A percentile compares a stretch with the other conserved stretches of the same genome.
These are phyloP conservation scores for Cichlasoma orientale DNA, from an alignment of 2,797 vertebrate species.

Conservation along the genomic window DNA sequence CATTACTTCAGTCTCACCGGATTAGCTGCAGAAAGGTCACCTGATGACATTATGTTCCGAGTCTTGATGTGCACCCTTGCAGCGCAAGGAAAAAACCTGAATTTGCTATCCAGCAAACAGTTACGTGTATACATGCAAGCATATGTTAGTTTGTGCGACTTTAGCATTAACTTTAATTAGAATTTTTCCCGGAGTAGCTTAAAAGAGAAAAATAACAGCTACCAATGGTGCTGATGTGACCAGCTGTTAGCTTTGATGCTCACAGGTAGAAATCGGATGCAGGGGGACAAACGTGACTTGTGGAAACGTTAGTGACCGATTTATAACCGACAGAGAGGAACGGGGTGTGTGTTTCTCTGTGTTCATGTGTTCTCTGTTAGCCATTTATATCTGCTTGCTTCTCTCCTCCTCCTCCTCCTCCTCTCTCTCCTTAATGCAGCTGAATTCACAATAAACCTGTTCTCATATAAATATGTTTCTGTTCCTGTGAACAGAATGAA, in stretches of 20 bases:
- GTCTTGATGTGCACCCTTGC: conserved; percentile 21
- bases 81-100: background rate
- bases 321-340: background rate
- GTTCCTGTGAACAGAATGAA: background rate
- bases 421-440: background rate
- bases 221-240: no score
- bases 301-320: background rate
- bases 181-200: no score
- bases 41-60: conserved; percentile 40
- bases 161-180: no score
- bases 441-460: background rate
- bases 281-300: background rate
- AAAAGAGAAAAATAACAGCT: no score
- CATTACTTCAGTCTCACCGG: conserved; percentile 45
- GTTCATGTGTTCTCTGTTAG: background rate
- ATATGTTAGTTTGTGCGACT: no score
- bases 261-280: background rate
- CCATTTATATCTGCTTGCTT: background rate
- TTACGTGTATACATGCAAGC: background rate
- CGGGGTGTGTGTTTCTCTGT: background rate
- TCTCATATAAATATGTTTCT: background rate
- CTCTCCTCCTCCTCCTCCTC: background rate
- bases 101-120: conserved; percentile 6
- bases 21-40: conserved; percentile 61
- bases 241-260: background rate